Percentiles rank a stretch among this genome's conserved stretches.
Evolutionary conservation across 2,888 invertebrate genomes (phyloP).

Genomic region (Dimorphilus gyrociliatus): DNA sequence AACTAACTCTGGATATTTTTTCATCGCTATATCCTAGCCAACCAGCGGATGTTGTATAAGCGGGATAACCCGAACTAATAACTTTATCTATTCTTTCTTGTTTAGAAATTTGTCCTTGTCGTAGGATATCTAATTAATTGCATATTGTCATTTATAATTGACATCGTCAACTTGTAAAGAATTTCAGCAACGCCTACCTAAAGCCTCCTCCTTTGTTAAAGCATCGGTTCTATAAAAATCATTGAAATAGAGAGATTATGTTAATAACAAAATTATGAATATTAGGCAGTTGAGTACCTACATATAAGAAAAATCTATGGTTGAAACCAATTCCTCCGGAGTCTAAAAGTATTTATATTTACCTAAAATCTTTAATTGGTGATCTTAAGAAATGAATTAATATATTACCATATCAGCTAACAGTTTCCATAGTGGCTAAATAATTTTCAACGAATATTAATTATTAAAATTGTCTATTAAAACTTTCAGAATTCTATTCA

Average conservation of each 20-base stretch:
- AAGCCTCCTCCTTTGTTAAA: constrained; percentile 63
- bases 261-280: constrained; percentile 2
- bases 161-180: neutral
- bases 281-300: no score
- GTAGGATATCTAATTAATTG: no score
- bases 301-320: constrained; percentile 64
- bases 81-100: no score
- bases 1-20: constrained; percentile 45
- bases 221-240: constrained; percentile 54
- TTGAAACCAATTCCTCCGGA: constrained; percentile 65
- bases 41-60: constrained; percentile 61
- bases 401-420: constrained; percentile 51
- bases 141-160: no score
- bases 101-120: no score
- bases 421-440: constrained; percentile 62
- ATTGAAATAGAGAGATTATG: constrained; percentile 4
- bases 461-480: neutral
- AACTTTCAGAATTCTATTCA: neutral
- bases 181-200: constrained; percentile 32
- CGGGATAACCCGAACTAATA: constrained; percentile 79
- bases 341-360: constrained; percentile 31
- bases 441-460: neutral
- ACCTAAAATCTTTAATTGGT: neutral
- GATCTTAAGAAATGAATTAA: neutral
- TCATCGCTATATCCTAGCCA: constrained; percentile 75